Base-by-base conservation (phyloP, 2,113 vertebrate species). In the Ochotona princeps region DNA sequence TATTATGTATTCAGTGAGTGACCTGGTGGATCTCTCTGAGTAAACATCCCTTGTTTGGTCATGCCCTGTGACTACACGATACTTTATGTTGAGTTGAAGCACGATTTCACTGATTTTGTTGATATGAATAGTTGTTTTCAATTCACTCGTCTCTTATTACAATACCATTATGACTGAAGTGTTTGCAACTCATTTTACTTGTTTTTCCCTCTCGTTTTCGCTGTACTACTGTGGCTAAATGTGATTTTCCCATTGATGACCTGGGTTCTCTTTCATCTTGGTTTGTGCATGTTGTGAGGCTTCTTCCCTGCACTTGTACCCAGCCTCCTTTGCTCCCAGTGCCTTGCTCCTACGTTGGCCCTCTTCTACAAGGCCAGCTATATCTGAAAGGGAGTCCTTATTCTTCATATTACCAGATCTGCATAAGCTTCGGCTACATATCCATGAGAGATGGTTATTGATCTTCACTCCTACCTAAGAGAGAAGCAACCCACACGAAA, bases 401-500 rank as follows among this genome's bases (percentile, higher is more conserved):
- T 78, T 47, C 28, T 75, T 81, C 18, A 28, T 32, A 20, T 54
- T 8, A 8, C 21, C 1, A 21, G 5, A 13, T 38, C 11, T 70
- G 7, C 0, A 57, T 18, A 38, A n/a, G 7, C 15, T 18, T 9
- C 7, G 12, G 26, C 28, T 61, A 0, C 1, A 21, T 2, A 7
- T 0, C 2, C 10, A 12, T 60, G 35, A 76, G 10, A 25, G 49
- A 28, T 87, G 14, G 83, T 1, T 38, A 38, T 5, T 47, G 25
- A 61, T 9, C 30, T 11, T 63, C 2, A 25, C 13, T 4, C 23
- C 49, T 74, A 35, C 1, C 18, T 35, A 67, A 26, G 25, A 1
- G 0, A 12, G 44, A 35, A 28, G 7, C 3, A 63, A 4, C 35
- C 90, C 28, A 38, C 1, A 38, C 1, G 1, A 70, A 72, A 65